phyloP scores from a whole-genome alignment of 2,113 vertebrate species.

The Cichladusa arquata region DNA sequence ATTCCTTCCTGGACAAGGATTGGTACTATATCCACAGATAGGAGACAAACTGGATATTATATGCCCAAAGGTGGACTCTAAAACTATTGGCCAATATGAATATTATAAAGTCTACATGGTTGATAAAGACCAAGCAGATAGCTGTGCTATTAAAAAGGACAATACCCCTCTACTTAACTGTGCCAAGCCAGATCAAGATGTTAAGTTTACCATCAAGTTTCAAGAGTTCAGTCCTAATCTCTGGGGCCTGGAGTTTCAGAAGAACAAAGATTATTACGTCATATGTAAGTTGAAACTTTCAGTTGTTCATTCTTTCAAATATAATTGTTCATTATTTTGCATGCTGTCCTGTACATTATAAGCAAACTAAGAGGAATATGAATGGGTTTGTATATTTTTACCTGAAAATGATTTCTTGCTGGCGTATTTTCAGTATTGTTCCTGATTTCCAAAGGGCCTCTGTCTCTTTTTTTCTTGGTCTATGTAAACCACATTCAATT shows the following conservation, averaged over 20 bases:
- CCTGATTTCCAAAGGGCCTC: not conserved
- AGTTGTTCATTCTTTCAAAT: not conserved
- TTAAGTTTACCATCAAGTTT: constrained; percentile 99
- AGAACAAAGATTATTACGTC: constrained; percentile 96
- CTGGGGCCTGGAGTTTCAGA: constrained; percentile 98
- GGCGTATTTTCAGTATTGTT: not conserved
- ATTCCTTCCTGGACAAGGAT: constrained; percentile 94
- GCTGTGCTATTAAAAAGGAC: constrained; percentile 94
- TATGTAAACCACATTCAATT: not conserved
- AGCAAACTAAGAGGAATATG: constrained; percentile 30
- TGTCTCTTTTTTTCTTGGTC: not conserved
- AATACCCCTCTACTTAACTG: constrained; percentile 98
- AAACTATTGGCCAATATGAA: constrained; percentile 87
- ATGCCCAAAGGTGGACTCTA: constrained; percentile 95
- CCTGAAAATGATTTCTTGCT: constrained; percentile 29
- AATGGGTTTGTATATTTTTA: constrained; percentile 54
- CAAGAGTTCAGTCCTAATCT: constrained; percentile 99
- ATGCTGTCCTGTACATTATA: not conserved
- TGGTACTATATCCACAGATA: constrained; percentile 97
- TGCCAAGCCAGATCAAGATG: constrained; percentile 96
- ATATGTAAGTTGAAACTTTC: constrained; percentile 90
- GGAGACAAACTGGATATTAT: constrained; percentile 99
- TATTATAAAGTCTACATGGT: constrained; percentile 99
- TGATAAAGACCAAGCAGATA: constrained; percentile 93
- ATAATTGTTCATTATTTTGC: not conserved